phyloP scores from a whole-genome alignment of 2,113 vertebrate genomes.

The Urocitellus parryii region DNA sequence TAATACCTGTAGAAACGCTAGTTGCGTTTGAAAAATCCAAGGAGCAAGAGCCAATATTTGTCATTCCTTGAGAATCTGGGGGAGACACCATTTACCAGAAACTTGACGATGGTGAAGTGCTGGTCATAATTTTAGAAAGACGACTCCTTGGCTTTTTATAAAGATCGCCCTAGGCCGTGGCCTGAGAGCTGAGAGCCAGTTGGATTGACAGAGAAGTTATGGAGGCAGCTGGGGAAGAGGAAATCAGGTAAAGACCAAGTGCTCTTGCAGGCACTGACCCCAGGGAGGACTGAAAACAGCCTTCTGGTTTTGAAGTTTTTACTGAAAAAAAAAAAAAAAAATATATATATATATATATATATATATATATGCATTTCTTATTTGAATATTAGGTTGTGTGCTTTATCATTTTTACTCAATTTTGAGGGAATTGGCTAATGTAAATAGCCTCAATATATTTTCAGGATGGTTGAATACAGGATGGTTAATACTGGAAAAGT shows the following conservation, averaged over 20 bases:
- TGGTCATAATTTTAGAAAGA: constrained; percentile 20
- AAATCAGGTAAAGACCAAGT: constrained; percentile 81
- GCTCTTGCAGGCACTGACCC: background rate
- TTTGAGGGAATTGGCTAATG: background rate
- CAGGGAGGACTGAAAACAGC: background rate
- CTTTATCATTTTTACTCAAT: background rate
- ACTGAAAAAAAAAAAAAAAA: background rate
- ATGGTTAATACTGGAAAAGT: background rate
- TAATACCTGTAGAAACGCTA: background rate
- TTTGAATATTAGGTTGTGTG: background rate
- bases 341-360: background rate
- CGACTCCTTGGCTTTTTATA: background rate
- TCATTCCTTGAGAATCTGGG: background rate
- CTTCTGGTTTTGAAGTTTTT: constrained; percentile 53
- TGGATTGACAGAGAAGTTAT: constrained; percentile 57
- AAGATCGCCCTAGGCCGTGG: background rate
- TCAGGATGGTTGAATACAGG: background rate
- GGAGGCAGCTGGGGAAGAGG: constrained; percentile 63
- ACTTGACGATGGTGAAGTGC: background rate
- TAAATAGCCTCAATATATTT: constrained; percentile 47
- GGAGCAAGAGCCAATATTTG: background rate
- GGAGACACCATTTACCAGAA: constrained; percentile 44
- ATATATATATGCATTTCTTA: background rate
- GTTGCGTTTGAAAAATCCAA: background rate
- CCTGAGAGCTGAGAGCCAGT: background rate